Evolutionary conservation across 2,888 invertebrate genomes (phyloP).

Genomic region (Biston stratarius): DNA sequence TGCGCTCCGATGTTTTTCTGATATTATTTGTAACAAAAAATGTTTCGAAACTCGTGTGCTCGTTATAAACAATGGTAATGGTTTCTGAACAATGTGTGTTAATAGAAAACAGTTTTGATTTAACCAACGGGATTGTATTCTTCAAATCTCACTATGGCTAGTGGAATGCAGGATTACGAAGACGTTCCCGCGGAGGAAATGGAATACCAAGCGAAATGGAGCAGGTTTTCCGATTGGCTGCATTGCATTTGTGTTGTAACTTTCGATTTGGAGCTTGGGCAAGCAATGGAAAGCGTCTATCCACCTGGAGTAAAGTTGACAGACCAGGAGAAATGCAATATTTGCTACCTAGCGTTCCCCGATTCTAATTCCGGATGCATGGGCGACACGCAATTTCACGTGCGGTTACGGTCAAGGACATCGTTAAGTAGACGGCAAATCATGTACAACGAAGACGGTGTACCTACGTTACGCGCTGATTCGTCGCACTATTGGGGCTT

Average conservation of each 20-base stretch:
- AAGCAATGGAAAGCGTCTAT: constrained; percentile 97
- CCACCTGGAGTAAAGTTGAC: constrained; percentile 92
- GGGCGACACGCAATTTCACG: constrained; percentile 99
- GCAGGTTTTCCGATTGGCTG: constrained; percentile 96
- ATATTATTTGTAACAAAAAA: constrained; percentile 60
- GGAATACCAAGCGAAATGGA: constrained; percentile 87
- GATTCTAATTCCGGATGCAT: constrained; percentile 99
- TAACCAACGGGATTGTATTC: constrained; percentile 54
- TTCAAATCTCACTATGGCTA: constrained; percentile 69
- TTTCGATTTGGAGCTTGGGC: constrained; percentile 99
- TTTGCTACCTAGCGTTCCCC: constrained; percentile 99
- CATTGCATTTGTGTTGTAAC: constrained; percentile 99
- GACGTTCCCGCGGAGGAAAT: constrained; percentile 70
- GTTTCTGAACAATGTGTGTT: constrained; percentile 51
- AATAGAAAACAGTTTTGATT: constrained; percentile 49
- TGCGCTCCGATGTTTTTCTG: constrained; percentile 69
- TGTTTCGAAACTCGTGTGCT: constrained; percentile 49
- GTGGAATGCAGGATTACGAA: constrained; percentile 71
- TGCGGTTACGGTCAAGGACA: constrained; percentile 91
- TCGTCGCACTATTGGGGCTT: constrained; percentile 97
- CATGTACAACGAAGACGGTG: constrained; percentile 92
- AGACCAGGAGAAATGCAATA: constrained; percentile 95
- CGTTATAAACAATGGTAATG: constrained; percentile 59
- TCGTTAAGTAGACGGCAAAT: constrained; percentile 85
- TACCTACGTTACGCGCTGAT: constrained; percentile 92